phyloP scores from a whole-genome alignment of 2,113 vertebrate species.

The Otocyon megalotis region DNA sequence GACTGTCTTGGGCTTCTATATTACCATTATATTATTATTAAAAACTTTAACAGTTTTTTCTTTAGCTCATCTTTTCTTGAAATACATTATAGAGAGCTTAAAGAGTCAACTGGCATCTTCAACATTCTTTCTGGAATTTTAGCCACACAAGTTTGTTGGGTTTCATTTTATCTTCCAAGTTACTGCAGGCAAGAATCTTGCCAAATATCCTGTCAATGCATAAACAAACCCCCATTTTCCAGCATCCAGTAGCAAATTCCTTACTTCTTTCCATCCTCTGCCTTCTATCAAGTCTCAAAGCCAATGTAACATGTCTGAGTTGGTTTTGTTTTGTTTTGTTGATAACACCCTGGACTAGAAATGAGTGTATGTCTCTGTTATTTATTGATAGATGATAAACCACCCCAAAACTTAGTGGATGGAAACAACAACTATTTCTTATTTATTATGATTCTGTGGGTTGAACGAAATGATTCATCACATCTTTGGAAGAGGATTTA shows the following conservation, averaged over 20 bases:
- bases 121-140: slow-evolving; percentile 57
- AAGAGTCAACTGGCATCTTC: not conserved
- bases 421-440: slow-evolving; percentile 14
- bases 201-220: slow-evolving; percentile 6
- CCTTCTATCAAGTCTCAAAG: not conserved
- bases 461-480: slow-evolving; percentile 5
- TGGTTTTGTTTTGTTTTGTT: not conserved
- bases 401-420: not conserved
- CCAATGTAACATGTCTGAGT: not conserved
- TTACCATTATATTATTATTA: slow-evolving; percentile 32
- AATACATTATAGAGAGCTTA: not conserved
- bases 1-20: not conserved
- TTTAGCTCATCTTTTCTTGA: slow-evolving; percentile 16
- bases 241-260: slow-evolving; percentile 4
- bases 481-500: not conserved
- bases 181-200: not conserved
- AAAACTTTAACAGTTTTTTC: slow-evolving; percentile 12
- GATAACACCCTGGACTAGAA: not conserved
- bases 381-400: slow-evolving; percentile 11
- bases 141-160: not conserved
- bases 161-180: slow-evolving; percentile 31
- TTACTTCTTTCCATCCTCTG: not conserved
- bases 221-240: not conserved
- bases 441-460: not conserved
- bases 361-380: not conserved